Conservation (phyloP, 37 sponge, comb jelly and placozoan species). For the Bolinopsis microptera region DNA sequence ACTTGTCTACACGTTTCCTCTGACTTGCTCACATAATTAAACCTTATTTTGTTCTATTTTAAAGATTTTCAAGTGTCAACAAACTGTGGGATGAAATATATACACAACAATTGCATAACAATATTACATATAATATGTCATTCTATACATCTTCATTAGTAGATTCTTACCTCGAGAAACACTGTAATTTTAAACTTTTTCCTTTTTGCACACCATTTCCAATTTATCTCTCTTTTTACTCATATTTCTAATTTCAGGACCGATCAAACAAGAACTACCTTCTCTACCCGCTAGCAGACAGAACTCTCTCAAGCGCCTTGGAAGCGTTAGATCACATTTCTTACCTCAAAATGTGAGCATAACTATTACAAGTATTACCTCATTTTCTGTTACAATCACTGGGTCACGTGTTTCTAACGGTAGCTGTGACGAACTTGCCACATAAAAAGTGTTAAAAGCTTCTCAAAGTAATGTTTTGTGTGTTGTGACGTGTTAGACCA, state of each 20-base stretch:
- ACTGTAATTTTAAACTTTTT: too few species aligned
- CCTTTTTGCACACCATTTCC: too few species aligned
- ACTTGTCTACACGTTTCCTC: not conserved
- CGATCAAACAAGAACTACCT: not conserved
- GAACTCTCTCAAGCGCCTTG: not conserved
- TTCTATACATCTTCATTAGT: too few species aligned
- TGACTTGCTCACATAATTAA: not conserved
- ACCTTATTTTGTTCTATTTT: not conserved
- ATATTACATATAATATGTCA: too few species aligned
- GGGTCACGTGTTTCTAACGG: too few species aligned
- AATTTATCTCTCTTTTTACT: too few species aligned
- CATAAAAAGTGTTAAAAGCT: not conserved
- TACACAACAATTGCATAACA: too few species aligned
- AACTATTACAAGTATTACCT: not conserved
- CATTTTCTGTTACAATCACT: too few species aligned
- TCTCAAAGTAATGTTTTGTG: not conserved
- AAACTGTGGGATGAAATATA: not conserved
- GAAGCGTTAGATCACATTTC: not conserved
- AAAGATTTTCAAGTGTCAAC: not conserved
- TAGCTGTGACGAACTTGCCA: too few species aligned
- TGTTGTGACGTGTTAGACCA: too few species aligned
- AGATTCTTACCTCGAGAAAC: too few species aligned
- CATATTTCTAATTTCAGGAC: constrained; percentile 17
- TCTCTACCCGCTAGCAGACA: constrained; percentile 17
- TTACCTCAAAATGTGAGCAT: constrained; percentile 4